Evolutionary conservation across 2,888 invertebrate genomes (phyloP).

Genomic region (Hartigia nigra): DNA sequence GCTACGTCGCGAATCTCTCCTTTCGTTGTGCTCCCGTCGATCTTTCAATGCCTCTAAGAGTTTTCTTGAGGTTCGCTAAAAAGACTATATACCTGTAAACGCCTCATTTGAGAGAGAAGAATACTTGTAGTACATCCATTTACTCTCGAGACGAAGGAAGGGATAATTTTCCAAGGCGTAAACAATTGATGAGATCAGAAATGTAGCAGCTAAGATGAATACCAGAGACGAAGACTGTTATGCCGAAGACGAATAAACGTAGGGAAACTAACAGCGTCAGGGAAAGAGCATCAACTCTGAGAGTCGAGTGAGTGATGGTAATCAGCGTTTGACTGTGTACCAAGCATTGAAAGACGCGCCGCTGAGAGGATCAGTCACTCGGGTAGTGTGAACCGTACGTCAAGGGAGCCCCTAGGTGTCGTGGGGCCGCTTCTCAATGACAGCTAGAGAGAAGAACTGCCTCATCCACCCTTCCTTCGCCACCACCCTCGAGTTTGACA

Average conservation of each 20-base stretch:
- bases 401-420: conserved; percentile 7
- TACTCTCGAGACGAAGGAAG: background rate
- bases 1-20: background rate
- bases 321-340: conserved; percentile 47
- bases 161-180: background rate
- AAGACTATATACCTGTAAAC: background rate
- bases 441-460: conserved; percentile 18
- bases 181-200: background rate
- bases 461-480: conserved; percentile 19
- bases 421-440: conserved; percentile 17
- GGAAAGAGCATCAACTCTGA: conserved; percentile 4
- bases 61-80: background rate
- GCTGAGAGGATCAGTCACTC: conserved; percentile 59
- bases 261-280: background rate
- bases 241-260: background rate
- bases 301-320: conserved; percentile 42
- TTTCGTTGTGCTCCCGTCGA: background rate
- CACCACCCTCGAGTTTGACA: conserved; percentile 12
- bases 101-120: background rate
- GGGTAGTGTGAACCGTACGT: conserved; percentile 25
- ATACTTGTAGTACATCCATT: background rate
- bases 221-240: background rate
- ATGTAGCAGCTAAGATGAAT: background rate
- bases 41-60: background rate
- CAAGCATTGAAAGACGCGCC: conserved; percentile 52